phyloP scores from a whole-genome alignment of 2,797 vertebrate species.

The Diplodus puntazzo region DNA sequence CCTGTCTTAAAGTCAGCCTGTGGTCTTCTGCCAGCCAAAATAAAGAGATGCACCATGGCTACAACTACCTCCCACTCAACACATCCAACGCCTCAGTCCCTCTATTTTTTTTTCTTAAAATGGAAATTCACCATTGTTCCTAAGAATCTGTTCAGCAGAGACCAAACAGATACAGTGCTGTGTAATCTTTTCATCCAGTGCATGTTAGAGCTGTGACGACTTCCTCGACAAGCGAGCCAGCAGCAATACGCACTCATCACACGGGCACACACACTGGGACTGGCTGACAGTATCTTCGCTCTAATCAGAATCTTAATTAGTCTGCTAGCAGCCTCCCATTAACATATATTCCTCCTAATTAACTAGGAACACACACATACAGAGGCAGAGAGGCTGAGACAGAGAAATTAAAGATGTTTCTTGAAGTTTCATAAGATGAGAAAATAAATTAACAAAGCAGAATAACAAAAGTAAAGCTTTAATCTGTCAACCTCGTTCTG shows the following conservation, averaged over 20 bases:
- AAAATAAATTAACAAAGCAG: slow-evolving; percentile 62
- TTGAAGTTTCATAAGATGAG: slow-evolving; percentile 58
- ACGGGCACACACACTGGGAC: slow-evolving; percentile 41
- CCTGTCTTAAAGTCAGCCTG: slow-evolving; percentile 27
- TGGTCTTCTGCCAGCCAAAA: slow-evolving; percentile 23
- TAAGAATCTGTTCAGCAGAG: slow-evolving; percentile 29
- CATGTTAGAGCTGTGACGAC: slow-evolving; percentile 49
- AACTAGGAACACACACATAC: slow-evolving; percentile 63
- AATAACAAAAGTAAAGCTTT: slow-evolving; percentile 51
- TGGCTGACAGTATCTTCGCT: slow-evolving; percentile 79
- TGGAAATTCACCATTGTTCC: slow-evolving; percentile 21
- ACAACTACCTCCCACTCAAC: slow-evolving; percentile 17
- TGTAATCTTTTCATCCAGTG: slow-evolving; percentile 55
- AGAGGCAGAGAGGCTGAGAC: slow-evolving; percentile 33
- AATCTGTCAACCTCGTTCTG: slow-evolving; percentile 33
- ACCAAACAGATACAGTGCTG: slow-evolving; percentile 38
- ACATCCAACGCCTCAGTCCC: background rate
- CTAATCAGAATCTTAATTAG: slow-evolving; percentile 89
- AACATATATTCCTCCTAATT: slow-evolving; percentile 83
- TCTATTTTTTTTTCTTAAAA: background rate
- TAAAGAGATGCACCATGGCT: slow-evolving; percentile 2
- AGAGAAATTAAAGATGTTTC: slow-evolving; percentile 55
- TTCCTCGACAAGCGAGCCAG: slow-evolving; percentile 58
- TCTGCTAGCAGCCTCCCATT: slow-evolving; percentile 81
- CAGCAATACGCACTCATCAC: slow-evolving; percentile 45